Conservation (phyloP, 2,113 vertebrate genomes). For the Alectura lathami region DNA sequence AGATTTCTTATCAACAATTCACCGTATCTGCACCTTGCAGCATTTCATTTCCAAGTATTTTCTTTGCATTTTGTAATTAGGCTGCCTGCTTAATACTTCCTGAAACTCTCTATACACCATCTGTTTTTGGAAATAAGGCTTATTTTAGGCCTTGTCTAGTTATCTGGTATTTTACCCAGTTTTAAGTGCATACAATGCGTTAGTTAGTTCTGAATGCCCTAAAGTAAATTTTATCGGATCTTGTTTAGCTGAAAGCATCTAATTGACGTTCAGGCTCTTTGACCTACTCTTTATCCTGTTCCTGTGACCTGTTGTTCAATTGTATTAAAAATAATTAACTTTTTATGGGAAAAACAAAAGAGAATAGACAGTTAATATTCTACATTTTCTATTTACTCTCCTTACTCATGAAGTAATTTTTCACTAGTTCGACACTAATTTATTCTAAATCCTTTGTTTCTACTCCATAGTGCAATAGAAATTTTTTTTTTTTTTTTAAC, state of each 20-base stretch:
- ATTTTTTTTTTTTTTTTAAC: neutral
- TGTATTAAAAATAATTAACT: neutral
- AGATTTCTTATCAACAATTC: neutral
- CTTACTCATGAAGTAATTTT: neutral
- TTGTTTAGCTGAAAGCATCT: neutral
- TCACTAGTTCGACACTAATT: neutral
- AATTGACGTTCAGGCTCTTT: neutral
- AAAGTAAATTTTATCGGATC: neutral
- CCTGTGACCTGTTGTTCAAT: neutral
- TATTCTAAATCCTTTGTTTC: neutral
- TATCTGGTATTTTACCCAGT: conserved; percentile 1
- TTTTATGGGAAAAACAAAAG: neutral
- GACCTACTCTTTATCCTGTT: conserved; percentile 6
- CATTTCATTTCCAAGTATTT: neutral
- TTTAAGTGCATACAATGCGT: neutral
- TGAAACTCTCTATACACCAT: conserved; percentile 7
- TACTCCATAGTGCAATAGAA: neutral
- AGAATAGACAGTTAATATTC: neutral
- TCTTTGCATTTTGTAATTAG: neutral
- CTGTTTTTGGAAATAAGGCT: neutral
- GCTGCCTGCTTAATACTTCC: conserved; percentile 27
- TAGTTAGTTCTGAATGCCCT: neutral
- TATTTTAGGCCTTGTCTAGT: neutral
- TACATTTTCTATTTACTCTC: neutral
- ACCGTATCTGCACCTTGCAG: neutral